phyloP scores from a whole-genome alignment of 2,797 vertebrate genomes.

The Sebastes matsubarae region DNA sequence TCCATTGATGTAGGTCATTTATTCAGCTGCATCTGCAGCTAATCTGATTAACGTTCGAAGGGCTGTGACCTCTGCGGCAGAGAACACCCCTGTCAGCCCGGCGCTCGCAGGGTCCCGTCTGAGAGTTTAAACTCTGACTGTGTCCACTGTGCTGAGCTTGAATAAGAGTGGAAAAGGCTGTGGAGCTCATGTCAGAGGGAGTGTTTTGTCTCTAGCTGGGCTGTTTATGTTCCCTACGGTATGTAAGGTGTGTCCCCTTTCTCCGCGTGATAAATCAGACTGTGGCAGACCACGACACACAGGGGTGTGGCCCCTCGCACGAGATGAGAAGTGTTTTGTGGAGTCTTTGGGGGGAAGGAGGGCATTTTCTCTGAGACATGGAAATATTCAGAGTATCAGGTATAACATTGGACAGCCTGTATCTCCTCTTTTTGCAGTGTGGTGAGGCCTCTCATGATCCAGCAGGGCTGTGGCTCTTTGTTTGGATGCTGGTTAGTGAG shows the following conservation, averaged over 20 bases:
- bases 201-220: conserved; percentile 43
- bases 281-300: conserved; percentile 56
- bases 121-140: conserved; percentile 12
- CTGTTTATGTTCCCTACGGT: conserved; percentile 44
- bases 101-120: conserved; percentile 12
- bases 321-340: conserved; percentile 62
- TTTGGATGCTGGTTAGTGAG: conserved; percentile 13
- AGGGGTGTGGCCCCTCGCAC: conserved; percentile 59
- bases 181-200: conserved; percentile 52
- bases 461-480: conserved; percentile 32
- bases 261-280: conserved; percentile 70
- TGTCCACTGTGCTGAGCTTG: conserved; percentile 5
- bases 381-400: conserved; percentile 40
- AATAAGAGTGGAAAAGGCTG: background rate
- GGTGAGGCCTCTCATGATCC: conserved; percentile 26
- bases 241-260: conserved; percentile 65
- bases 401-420: conserved; percentile 17
- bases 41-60: conserved; percentile 78
- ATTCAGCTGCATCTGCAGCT: conserved; percentile 78
- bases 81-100: conserved; percentile 39
- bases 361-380: conserved; percentile 54
- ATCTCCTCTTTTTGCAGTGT: conserved; percentile 33
- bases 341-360: conserved; percentile 36
- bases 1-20: conserved; percentile 84
- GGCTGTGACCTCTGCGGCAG: conserved; percentile 63